Evolutionary conservation across 2,113 vertebrate genomes (phyloP), one percentile per base, ranked within the genome.

Genomic region (Archocentrus centrarchus): DNA sequence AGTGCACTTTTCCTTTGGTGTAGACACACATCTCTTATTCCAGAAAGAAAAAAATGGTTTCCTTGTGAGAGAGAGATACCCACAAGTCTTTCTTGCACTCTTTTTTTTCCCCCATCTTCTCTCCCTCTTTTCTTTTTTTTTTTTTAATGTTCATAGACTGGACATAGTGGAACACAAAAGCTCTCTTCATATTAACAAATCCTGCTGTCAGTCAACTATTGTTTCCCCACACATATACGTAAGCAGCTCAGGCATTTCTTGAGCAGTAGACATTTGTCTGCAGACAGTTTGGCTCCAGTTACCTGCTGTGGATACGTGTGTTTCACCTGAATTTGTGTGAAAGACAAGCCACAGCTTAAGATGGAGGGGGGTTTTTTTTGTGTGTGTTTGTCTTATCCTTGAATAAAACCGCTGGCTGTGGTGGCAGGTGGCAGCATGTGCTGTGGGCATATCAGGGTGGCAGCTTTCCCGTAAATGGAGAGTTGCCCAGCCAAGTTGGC

Each of bases 381-480:
- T 27, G 27, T 24, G 17, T 58, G 59, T 78, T 66, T 13, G 24
- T 80, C 22, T 83, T 80, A 37, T 55, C 88, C 77, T 86, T 80
- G 59, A 87, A 37, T 75, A 57, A 88, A 87, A 86, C 82, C 20
- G 5, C 18, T 77, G 79, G 79, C 70, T 35, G 44, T 13, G 14
- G 63, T 75, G 57, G 81, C 88, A 87, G 86, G 78, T 87, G 86
- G 75, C 50, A 81, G 78, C 64, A 77, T 86, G 88, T 81, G 59
- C 61, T 70, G 53, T 47, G 61, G 76, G 63, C 20, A 66, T 58
- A 30, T 68, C 63, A 70, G 63, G 70, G 84, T 80, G 76, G 61
- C 63, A 57, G 76, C 66, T 55, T 84, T 77, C 78, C 77, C 62
- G n/a, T 62, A 83, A 83, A 80, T 15, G 35, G 66, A 89, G 62